Evolutionary conservation across 2,888 invertebrate species (phyloP), one percentile per base, ranked within the genome.

Genomic region (Hipparchia sbordonii): DNA sequence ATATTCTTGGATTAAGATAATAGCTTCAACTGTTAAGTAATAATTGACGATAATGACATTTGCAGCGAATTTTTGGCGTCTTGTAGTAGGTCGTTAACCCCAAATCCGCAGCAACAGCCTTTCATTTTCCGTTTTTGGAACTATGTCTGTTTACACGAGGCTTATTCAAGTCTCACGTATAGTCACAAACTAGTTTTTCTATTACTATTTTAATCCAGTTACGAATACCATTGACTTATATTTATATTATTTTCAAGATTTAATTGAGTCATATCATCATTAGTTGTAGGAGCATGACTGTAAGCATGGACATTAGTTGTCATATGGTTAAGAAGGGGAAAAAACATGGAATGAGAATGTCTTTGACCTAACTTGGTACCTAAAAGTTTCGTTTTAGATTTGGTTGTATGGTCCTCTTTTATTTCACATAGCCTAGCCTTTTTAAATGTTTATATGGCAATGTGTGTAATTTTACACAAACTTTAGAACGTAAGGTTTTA

Each of bases 71-170:
- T 78, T 77, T 78, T 72, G 74, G 76, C 75, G 74, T 70, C 74
- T 74, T 67, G 51, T 73, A 61, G 60, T 13, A 63, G 78, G 77
- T 78, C 78, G 76, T 77, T 76, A 71, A 78, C 77, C 76, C 72
- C 68, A 56, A 74, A 74, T 74, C 67, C 75, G 72, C 67, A 75
- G 66, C 61, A 62, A 73, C 72, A 73, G 73, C 78, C 78, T 78
- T 78, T 78, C 76, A 77, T 77, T 78, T 78, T 78, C 76, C 74
- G 76, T 76, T 78, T 76, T 76, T 71, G 74, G 72, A 69, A 69
- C 71, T 72, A 67, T 75, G 65, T 69, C 71, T 75, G 71, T 71
- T 73, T 69, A 73, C 68, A 66, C 65, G 62, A 61, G 48, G 48
- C 63, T 68, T 69, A 63, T 72, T 70, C 56, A 71, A 75, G 68